These are phyloP conservation scores for Tetragonula clypearis DNA, from an alignment of 1,140 invertebrate species.

Conservation along the genomic window DNA sequence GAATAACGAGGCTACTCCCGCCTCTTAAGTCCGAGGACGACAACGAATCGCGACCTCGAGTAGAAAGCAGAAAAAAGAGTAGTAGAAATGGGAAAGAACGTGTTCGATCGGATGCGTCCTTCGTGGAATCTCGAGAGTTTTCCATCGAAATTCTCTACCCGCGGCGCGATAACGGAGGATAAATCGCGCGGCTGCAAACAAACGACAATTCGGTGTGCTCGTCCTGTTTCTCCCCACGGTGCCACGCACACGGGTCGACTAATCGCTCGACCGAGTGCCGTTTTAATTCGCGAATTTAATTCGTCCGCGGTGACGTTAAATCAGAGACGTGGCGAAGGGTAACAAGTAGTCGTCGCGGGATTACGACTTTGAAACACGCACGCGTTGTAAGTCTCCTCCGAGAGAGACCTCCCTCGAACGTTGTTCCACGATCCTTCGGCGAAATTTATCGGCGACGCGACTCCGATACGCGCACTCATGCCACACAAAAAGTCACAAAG, in stretches of 20 bases:
- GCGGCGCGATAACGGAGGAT: not conserved
- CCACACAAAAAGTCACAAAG: not conserved
- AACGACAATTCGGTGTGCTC: conserved; percentile 1
- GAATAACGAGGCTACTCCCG: conserved; percentile 45
- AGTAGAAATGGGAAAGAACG: not conserved
- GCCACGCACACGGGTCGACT: conserved; percentile 20
- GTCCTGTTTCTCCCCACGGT: not conserved
- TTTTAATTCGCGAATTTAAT: conserved; percentile 71
- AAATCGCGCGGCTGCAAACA: conserved; percentile 19
- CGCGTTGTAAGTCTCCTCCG: conserved; percentile 71
- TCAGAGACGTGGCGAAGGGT: conserved; percentile 78
- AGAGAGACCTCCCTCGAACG: conserved; percentile 58
- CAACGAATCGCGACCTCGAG: not conserved
- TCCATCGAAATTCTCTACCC: conserved; percentile 10
- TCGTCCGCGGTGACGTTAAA: conserved; percentile 77
- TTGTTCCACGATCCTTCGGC: conserved; percentile 63
- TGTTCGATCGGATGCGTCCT: not conserved
- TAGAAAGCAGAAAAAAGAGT: not conserved
- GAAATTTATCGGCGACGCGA: conserved; percentile 45
- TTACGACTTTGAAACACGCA: conserved; percentile 80
- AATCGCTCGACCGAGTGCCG: conserved; percentile 41
- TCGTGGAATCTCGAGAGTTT: conserved; percentile 11
- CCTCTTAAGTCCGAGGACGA: not conserved
- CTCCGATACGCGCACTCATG: not conserved
- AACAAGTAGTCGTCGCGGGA: conserved; percentile 77